Percentiles rank a stretch among this genome's conserved stretches.
phyloP scores from a whole-genome alignment of 2,797 vertebrate species.

The Danio aesculapii region DNA sequence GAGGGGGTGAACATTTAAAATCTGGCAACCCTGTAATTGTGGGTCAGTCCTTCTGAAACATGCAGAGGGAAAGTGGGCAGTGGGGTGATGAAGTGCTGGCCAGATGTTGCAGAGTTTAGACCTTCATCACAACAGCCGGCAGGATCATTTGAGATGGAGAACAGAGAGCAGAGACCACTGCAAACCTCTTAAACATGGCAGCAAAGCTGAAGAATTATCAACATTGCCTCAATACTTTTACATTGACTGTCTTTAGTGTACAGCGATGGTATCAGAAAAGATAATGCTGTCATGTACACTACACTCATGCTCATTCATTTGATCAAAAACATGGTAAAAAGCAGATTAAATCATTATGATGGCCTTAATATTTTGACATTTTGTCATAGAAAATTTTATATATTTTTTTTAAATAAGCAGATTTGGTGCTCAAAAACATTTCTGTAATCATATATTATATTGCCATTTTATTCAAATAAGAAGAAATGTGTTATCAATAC shows the following conservation, averaged over 20 bases:
- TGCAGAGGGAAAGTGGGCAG: constrained; percentile 24
- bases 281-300: background rate
- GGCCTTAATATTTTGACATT: too few relatives aligned
- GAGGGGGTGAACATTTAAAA: background rate
- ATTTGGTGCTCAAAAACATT: too few relatives aligned
- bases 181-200: constrained; percentile 25
- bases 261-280: background rate
- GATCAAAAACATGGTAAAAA: too few relatives aligned
- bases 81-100: constrained; percentile 21
- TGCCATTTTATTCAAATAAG: too few relatives aligned
- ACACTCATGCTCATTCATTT: too few relatives aligned
- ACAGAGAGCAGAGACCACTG: constrained; percentile 18
- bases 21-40: constrained; percentile 34
- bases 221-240: constrained; percentile 4
- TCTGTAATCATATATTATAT: too few relatives aligned
- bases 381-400: too few relatives aligned
- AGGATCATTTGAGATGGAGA: constrained; percentile 31
- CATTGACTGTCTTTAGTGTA: background rate
- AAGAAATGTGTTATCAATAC: too few relatives aligned
- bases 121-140: constrained; percentile 38
- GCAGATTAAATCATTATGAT: too few relatives aligned
- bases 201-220: constrained; percentile 8
- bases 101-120: constrained; percentile 41
- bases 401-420: too few relatives aligned
- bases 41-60: constrained; percentile 27